phyloP scores from a whole-genome alignment of 2,113 vertebrate genomes.

The Ptilorrhoa leucosticta region DNA sequence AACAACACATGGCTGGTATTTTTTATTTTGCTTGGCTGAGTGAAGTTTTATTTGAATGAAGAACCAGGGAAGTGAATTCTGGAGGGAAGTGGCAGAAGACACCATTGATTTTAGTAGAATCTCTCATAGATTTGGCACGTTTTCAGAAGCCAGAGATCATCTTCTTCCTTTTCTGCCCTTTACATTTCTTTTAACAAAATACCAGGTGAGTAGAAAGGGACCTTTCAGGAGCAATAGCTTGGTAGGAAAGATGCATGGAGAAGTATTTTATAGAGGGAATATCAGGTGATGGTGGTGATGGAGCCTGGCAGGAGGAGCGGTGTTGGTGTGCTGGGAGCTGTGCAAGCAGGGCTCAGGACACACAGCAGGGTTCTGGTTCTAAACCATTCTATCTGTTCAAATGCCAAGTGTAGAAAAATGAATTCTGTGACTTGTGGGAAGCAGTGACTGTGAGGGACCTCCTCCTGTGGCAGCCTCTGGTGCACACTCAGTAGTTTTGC shows the following conservation, averaged over 20 bases:
- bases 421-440: not conserved
- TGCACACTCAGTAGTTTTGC: not conserved
- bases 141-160: not conserved
- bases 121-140: rapidly evolving
- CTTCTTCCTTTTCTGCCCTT: not conserved
- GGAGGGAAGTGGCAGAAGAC: not conserved
- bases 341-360: not conserved
- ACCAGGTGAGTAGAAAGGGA: not conserved
- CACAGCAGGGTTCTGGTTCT: not conserved
- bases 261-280: not conserved
- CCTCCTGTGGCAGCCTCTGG: not conserved
- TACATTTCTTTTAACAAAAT: not conserved
- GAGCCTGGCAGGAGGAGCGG: not conserved
- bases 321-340: not conserved
- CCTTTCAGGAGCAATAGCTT: not conserved
- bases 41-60: not conserved
- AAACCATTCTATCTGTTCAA: not conserved
- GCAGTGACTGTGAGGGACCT: not conserved
- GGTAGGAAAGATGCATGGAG: not conserved
- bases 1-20: not conserved
- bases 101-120: not conserved
- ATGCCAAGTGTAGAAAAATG: not conserved
- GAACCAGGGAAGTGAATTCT: not conserved
- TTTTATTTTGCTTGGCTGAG: not conserved
- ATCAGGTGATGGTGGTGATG: not conserved